Base-by-base conservation (phyloP, 2,113 vertebrate genomes). In the Tachycineta bicolor region DNA sequence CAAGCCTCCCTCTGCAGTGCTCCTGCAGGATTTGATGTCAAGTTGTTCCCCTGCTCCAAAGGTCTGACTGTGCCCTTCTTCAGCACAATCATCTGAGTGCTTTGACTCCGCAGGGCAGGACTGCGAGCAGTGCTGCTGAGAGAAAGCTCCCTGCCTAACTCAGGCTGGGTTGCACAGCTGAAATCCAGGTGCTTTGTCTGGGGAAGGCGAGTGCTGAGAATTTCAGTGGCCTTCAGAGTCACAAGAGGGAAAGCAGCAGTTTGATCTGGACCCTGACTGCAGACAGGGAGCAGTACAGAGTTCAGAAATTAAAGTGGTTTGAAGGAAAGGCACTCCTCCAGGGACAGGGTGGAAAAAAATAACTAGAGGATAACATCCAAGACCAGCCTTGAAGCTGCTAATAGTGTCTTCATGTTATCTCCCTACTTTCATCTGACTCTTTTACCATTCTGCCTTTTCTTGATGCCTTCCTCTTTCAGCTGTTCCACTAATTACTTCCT, bases 401-500 rank as follows among this genome's bases (percentile, higher is more conserved):
- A 86, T 41, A 79, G 37, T 19, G 29, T 67, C 29, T 43, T 79
- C 23, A 3, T 71, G 74, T 11, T 85, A 85, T 81, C 18, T 43
- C 62, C 56, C 31, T 86, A 14, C 14, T 93, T 93, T 79, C 44
- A 46, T 93, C 49, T 78, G 37, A 52, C 37, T 83, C 28, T 67
- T 73, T 55, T 31, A 53, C 52, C 24, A 73, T 79, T 79, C 75
- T 92, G 50, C 58, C 33, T 88, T 90, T 91, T 89, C 69, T 74
- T 55, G 62, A 67, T 78, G 64, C 29, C 14, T 59, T 92, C 50
- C 28, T 79, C 46, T 52, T 87, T 83, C 62, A 87, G 53, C 83
- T 89, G 62, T 53, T 83, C 34, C 33, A 58, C 92, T 94, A 74
- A 94, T 96, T 76, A 89, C 44, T 95, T 96, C 90, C 85, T 90